Percentiles rank a stretch among this genome's conserved stretches.
phyloP scores from a whole-genome alignment of 2,113 vertebrate genomes.

The Cyanoramphus novaezelandiae region DNA sequence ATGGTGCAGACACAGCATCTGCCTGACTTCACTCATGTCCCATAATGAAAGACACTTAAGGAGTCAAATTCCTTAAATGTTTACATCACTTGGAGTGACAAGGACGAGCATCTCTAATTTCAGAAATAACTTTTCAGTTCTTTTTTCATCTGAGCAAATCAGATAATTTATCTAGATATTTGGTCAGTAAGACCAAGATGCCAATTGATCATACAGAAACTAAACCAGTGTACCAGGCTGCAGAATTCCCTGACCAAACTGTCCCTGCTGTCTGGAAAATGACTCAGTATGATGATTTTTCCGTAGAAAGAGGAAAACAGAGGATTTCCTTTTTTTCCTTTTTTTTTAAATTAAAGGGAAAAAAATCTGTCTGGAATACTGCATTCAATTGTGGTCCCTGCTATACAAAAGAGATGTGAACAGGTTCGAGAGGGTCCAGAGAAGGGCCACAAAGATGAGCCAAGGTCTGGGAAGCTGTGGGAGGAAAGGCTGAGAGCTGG shows the following conservation, averaged over 20 bases:
- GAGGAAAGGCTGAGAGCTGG: background rate
- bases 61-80: background rate
- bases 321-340: background rate
- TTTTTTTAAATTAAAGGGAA: background rate
- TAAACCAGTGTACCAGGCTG: fast-evolving
- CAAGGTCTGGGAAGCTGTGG: background rate
- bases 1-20: too few relatives aligned
- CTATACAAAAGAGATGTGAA: background rate
- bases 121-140: background rate
- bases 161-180: background rate
- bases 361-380: background rate
- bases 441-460: background rate
- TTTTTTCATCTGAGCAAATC: fast-evolving
- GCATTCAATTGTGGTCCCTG: background rate
- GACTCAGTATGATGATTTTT: background rate
- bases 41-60: background rate
- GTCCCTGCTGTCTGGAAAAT: fast-evolving
- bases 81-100: background rate
- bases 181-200: background rate
- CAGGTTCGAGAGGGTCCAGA: background rate
- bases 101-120: background rate
- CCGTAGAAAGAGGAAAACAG: background rate
- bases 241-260: background rate
- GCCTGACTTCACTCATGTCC: fast-evolving
- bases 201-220: background rate